Base-by-base conservation (phyloP, 2,113 vertebrate genomes). In the Hemibagrus wyckioides region DNA sequence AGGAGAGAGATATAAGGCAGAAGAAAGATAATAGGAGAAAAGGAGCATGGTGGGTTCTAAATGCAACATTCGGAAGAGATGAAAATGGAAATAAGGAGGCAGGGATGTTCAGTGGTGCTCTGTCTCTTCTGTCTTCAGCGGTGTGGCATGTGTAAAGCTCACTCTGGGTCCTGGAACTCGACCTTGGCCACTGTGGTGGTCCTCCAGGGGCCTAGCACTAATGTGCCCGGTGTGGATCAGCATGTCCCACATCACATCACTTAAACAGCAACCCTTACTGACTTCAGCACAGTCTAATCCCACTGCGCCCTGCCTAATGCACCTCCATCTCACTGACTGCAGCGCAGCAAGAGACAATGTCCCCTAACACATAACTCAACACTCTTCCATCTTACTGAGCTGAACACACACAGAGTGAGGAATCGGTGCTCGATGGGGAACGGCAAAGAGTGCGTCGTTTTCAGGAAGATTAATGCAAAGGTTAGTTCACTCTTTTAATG, bases 211-310 rank as follows among this genome's bases (percentile, higher is more conserved):
- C 69, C 28, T 1, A 50, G n/a, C 80, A n/a, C 86, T 90, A 88
- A 88, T 84, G 90, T 57, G 75, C 88, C 84, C 39, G 23, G 56
- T 87, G 80, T 71, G 86, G 83, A 82, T 88, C 82, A 88, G 85
- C 85, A 86, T 83, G 67, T 89, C 87, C 80, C 84, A 77, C 83
- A 83, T 85, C 82, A 82, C 80, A 83, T 89, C 81, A 82, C 81
- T 82, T 88, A 85, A 85, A 90, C 87, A 84, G 83, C 77, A 44
- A 56, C 56, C 86, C 41, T 77, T 59, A 83, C 89, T 88, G 89
- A 90, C 89, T 87, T 88, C 87, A 88, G 89, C 89, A 88, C 76
- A 69, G 87, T 82, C 65, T 57, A 84, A 21, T 86, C 89, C 89
- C 87, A 71, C 41, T 56, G 84, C 44, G 80, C 33, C 76, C 39